Conservation (phyloP, 1,140 invertebrate species). For the Saccostrea glomerata region DNA sequence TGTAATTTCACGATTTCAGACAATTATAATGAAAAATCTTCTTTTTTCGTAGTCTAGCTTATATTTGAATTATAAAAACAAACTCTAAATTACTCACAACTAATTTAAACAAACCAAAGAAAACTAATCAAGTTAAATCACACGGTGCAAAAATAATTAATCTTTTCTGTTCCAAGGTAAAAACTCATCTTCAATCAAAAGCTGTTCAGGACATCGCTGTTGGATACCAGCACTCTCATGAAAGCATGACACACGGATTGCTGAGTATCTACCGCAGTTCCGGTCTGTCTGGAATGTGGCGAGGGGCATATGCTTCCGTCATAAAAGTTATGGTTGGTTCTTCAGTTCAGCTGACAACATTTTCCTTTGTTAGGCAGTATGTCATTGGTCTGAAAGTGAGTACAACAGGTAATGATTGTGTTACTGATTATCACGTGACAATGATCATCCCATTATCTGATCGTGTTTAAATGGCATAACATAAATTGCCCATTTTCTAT, state of each 20-base stretch:
- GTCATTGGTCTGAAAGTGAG: conserved; percentile 67
- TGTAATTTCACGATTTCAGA: no score
- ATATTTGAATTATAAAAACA: no score
- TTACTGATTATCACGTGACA: background rate
- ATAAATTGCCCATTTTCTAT: background rate
- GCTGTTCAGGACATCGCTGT: conserved; percentile 88
- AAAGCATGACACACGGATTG: conserved; percentile 85
- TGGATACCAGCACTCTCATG: conserved; percentile 90
- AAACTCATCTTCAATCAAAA: conserved; percentile 92
- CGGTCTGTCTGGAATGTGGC: conserved; percentile 81
- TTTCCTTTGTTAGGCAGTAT: conserved; percentile 80
- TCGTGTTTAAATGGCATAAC: background rate
- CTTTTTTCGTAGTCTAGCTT: no score
- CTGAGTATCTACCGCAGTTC: conserved; percentile 84
- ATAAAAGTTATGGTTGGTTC: conserved; percentile 87
- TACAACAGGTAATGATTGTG: background rate
- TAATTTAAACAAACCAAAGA: no score
- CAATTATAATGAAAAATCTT: no score
- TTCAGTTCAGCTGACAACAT: conserved; percentile 90
- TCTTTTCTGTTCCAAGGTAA: conserved; percentile 82
- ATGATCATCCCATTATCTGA: background rate
- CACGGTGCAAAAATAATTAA: background rate
- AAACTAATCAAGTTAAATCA: background rate
- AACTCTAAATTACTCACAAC: no score
- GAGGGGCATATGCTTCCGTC: conserved; percentile 71